Conservation (phyloP, 2,888 invertebrate genomes). For the Melanostoma scalare region DNA sequence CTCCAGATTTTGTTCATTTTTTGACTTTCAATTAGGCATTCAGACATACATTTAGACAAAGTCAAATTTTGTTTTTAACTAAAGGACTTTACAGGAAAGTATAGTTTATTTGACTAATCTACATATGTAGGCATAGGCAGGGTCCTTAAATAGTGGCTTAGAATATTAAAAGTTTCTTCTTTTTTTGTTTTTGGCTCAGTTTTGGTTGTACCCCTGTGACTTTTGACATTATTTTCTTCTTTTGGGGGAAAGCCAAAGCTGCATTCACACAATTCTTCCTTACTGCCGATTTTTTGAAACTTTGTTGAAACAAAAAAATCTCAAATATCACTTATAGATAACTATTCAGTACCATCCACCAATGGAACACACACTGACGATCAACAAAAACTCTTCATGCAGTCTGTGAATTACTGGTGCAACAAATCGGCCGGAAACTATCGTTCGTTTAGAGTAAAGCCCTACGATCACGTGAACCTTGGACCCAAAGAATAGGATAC, state of each 20-base stretch:
- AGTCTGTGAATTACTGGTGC: slow-evolving; percentile 54
- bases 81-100: no score
- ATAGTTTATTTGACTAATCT: no score
- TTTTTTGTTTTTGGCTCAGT: slow-evolving; percentile 16
- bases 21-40: not conserved
- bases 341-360: slow-evolving; percentile 36
- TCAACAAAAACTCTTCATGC: slow-evolving; percentile 53
- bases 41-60: not conserved
- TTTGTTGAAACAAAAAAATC: slow-evolving; percentile 32
- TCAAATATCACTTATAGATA: slow-evolving; percentile 55
- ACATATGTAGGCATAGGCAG: no score
- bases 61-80: not conserved
- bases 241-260: slow-evolving; percentile 36
- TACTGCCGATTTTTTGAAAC: slow-evolving; percentile 16
- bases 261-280: slow-evolving; percentile 2
- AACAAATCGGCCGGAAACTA: slow-evolving; percentile 46
- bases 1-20: no score
- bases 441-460: slow-evolving; percentile 46
- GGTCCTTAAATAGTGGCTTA: no score
- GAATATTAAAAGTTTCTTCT: not conserved
- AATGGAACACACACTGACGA: slow-evolving; percentile 50
- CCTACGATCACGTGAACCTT: slow-evolving; percentile 38
- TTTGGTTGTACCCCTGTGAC: slow-evolving; percentile 35
- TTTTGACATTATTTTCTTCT: slow-evolving; percentile 1
- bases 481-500: slow-evolving; percentile 50